Percentiles rank a stretch among this genome's conserved stretches.
Conservation (phyloP, 2,113 vertebrate species). For the Entomyzon cyanotis region DNA sequence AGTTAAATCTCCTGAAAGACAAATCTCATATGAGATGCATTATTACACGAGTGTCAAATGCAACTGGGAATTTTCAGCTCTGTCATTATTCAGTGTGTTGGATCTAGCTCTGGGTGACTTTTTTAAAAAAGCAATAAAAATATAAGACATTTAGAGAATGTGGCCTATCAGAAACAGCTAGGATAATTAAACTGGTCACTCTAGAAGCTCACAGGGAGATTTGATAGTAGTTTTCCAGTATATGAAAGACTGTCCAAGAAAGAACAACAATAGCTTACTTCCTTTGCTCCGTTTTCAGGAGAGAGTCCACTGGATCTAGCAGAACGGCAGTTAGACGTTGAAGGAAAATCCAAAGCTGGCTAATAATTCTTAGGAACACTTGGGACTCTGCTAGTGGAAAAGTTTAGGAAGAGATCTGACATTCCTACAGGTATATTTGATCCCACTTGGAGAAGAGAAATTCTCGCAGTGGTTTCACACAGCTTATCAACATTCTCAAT, state of each 20-base stretch:
- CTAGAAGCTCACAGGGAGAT: neutral
- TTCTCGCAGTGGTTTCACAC: neutral
- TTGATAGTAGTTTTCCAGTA: neutral
- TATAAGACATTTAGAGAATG: neutral
- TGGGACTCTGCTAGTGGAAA: neutral
- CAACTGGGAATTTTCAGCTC: neutral
- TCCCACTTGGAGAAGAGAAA: neutral
- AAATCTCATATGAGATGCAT: neutral
- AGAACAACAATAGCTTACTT: neutral
- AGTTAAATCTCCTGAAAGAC: neutral
- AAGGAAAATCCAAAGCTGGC: neutral
- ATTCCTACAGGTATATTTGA: neutral
- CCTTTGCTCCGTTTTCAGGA: neutral
- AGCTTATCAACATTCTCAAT: neutral
- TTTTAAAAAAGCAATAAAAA: neutral
- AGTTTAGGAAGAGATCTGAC: neutral
- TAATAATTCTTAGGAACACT: neutral
- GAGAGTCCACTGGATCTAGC: neutral
- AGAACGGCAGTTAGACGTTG: neutral
- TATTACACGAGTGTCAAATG: neutral
- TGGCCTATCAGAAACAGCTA: neutral
- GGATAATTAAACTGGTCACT: neutral
- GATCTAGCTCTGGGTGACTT: neutral
- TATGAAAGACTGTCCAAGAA: neutral
- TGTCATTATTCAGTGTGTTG: neutral